phyloP scores from a whole-genome alignment of 2,797 vertebrate genomes.

The Chaunax sp. region DNA sequence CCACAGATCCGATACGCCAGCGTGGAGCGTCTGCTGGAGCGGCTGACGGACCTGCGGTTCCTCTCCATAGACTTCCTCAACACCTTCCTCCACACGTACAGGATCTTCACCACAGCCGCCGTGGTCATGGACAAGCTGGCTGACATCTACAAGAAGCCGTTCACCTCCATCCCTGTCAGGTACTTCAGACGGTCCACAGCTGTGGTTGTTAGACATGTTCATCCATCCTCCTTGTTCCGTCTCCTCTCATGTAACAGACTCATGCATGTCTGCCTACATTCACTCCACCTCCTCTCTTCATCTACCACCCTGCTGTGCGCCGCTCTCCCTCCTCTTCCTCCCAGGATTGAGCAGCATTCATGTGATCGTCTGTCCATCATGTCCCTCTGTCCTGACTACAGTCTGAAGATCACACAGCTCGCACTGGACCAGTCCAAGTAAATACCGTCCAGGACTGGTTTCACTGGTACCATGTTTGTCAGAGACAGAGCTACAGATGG shows the following conservation, averaged over 20 bases:
- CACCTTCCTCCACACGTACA: constrained; percentile 97
- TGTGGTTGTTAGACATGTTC: not conserved
- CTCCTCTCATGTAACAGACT: constrained; percentile 8
- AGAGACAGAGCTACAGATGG: not conserved
- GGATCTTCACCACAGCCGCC: constrained; percentile 93
- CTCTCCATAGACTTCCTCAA: constrained; percentile 99
- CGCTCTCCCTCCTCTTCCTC: constrained; percentile 21
- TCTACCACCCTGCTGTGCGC: not conserved
- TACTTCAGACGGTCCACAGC: constrained; percentile 46
- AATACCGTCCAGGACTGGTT: constrained; percentile 28
- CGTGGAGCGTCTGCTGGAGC: constrained; percentile 93
- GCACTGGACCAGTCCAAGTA: constrained; percentile 83
- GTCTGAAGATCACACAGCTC: constrained; percentile 83
- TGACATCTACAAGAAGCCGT: constrained; percentile 94
- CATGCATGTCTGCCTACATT: constrained; percentile 15
- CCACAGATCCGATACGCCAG: constrained; percentile 97
- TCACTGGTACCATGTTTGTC: not conserved
- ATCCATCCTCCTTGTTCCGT: constrained; percentile 1
- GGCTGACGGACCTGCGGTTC: constrained; percentile 94
- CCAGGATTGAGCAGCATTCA: constrained; percentile 80
- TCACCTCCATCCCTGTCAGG: constrained; percentile 96
- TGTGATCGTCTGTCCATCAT: constrained; percentile 84
- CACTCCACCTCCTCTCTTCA: constrained; percentile 19
- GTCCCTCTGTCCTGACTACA: constrained; percentile 85
- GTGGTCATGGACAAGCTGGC: constrained; percentile 95